These are phyloP conservation scores for Vimba vimba DNA, from an alignment of 2,113 vertebrate species.

Conservation along the genomic window DNA sequence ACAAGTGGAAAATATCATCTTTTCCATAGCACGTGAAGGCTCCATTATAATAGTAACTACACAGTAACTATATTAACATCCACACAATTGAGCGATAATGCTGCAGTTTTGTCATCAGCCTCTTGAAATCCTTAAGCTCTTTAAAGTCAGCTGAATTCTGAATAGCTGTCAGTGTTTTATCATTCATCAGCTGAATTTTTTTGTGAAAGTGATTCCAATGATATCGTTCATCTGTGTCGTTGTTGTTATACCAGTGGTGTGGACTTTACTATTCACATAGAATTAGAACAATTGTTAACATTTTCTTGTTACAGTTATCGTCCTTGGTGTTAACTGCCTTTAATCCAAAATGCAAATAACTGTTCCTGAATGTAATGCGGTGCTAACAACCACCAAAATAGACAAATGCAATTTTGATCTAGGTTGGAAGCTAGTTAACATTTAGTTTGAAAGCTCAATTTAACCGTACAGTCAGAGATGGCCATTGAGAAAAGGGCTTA, in stretches of 20 bases:
- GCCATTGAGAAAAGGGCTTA: background rate
- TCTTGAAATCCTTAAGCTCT: background rate
- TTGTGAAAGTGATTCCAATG: background rate
- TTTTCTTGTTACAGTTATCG: background rate
- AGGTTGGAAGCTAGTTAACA: conserved; percentile 48
- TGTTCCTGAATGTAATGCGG: conserved; percentile 57
- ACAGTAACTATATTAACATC: background rate
- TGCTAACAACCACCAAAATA: conserved; percentile 32
- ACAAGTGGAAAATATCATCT: too few species aligned
- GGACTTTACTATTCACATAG: too few species aligned
- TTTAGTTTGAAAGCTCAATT: background rate
- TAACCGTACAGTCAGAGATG: background rate
- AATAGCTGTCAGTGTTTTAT: background rate
- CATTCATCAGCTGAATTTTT: background rate
- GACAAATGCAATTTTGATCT: conserved; percentile 53
- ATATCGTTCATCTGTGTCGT: background rate
- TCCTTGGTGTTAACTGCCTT: background rate
- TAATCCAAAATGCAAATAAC: conserved; percentile 44
- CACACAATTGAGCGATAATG: too few species aligned
- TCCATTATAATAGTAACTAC: background rate
- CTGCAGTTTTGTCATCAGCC: too few species aligned
- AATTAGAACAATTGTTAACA: background rate
- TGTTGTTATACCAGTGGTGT: background rate
- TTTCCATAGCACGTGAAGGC: too few species aligned
- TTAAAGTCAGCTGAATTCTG: background rate